phyloP scores from a whole-genome alignment of 2,888 invertebrate genomes.

The Eupeodes latifasciatus region DNA sequence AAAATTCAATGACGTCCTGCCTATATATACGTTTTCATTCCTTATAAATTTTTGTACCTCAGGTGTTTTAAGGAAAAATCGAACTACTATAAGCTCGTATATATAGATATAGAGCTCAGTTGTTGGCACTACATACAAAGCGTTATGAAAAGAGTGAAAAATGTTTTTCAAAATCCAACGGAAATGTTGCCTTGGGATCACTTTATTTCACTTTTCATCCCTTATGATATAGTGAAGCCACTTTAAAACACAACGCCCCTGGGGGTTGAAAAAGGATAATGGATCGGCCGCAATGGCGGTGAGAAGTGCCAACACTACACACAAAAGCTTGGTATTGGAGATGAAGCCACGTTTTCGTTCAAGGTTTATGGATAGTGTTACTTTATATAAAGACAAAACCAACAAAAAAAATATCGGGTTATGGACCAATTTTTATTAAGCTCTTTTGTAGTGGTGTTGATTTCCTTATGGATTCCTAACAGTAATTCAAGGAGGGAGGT shows the following conservation, averaged over 20 bases:
- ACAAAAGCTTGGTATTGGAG: neutral
- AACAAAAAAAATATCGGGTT: too few relatives aligned
- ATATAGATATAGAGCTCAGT: neutral
- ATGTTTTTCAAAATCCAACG: slow-evolving; percentile 17
- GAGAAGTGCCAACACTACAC: neutral
- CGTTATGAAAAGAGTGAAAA: slow-evolving; percentile 10
- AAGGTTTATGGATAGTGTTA: too few relatives aligned
- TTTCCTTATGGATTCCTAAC: too few relatives aligned
- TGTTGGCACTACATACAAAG: neutral
- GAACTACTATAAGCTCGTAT: neutral
- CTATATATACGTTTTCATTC: neutral
- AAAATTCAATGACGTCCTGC: neutral
- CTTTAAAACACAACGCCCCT: slow-evolving; percentile 1
- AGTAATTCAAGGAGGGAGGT: too few relatives aligned
- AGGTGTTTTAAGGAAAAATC: neutral
- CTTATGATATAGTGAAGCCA: slow-evolving; percentile 2
- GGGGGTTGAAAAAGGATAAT: neutral
- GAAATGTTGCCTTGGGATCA: slow-evolving; percentile 52
- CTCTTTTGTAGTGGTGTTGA: too few relatives aligned
- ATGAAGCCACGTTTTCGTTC: too few relatives aligned
- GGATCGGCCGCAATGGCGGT: too few relatives aligned
- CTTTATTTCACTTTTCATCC: slow-evolving; percentile 29
- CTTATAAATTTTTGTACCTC: neutral
- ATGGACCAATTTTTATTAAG: too few relatives aligned
- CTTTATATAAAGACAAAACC: too few relatives aligned